Evolutionary conservation across 2,113 vertebrate genomes (phyloP).

Genomic region (Spea bombifrons): DNA sequence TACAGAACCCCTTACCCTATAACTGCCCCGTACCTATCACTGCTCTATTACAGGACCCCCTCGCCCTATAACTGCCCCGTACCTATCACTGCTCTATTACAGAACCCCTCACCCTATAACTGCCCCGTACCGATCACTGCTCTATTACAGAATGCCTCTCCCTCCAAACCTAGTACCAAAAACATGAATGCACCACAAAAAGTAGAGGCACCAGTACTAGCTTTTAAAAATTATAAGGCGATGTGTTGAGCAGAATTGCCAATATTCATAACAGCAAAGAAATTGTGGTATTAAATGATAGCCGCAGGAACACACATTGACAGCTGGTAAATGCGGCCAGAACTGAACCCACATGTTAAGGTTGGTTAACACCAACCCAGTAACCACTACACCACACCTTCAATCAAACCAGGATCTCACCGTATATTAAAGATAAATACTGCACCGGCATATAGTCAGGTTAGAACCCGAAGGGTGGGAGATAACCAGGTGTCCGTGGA

Average conservation of each 20-base stretch:
- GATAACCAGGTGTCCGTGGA: too few species aligned
- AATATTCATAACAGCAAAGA: constrained; percentile 11
- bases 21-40: constrained; percentile 11
- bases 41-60: constrained; percentile 1
- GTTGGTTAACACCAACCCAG: constrained; percentile 44
- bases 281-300: constrained; percentile 15
- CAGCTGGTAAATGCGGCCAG: constrained; percentile 33
- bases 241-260: too few species aligned
- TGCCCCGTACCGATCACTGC: not conserved
- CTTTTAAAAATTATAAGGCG: too few species aligned
- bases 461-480: not conserved
- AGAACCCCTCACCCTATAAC: not conserved
- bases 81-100: not conserved
- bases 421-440: constrained; percentile 23
- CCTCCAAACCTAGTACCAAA: not conserved
- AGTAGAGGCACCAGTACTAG: too few species aligned
- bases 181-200: too few species aligned
- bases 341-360: constrained; percentile 34
- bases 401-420: constrained; percentile 19
- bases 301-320: constrained; percentile 35
- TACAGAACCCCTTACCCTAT: constrained; percentile 1
- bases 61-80: constrained; percentile 5
- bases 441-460: constrained; percentile 3
- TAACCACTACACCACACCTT: constrained; percentile 38
- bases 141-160: not conserved